A percentile compares a stretch with the other conserved stretches of the same genome.
Conservation (phyloP, 2,113 vertebrate genomes). For the Suricata suricatta region DNA sequence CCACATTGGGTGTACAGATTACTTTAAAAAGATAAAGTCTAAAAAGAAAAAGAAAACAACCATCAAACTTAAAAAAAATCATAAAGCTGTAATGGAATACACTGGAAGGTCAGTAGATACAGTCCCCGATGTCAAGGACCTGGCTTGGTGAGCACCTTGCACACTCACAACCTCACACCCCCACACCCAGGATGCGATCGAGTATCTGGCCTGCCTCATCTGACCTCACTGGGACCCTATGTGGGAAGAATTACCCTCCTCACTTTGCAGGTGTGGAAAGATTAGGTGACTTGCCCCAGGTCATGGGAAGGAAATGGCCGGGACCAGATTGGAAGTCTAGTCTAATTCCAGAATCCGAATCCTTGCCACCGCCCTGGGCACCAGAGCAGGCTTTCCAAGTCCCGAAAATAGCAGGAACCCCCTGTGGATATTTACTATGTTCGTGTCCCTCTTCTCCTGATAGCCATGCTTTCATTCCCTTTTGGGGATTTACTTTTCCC, state of each 20-base stretch:
- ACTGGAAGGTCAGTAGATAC: background rate
- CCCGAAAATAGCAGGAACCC: background rate
- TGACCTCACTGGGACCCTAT: background rate
- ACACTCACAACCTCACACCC: rapidly evolving
- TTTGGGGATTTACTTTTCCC: background rate
- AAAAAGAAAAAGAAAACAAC: background rate
- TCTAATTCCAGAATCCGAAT: background rate
- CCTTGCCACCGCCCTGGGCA: background rate
- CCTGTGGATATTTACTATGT: background rate
- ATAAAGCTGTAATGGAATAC: background rate
- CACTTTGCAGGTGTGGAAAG: background rate
- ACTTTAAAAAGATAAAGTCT: background rate
- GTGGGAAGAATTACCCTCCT: background rate
- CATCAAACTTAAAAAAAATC: background rate
- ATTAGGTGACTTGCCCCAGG: background rate
- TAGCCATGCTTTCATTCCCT: background rate
- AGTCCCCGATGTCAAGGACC: background rate
- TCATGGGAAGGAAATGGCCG: background rate
- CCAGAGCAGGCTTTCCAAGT: background rate
- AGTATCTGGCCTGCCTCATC: background rate
- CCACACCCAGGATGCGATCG: rapidly evolving
- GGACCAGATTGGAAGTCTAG: background rate
- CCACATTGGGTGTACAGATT: background rate
- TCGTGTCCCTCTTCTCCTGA: background rate
- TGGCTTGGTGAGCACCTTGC: background rate